Evolutionary conservation across 2,888 invertebrate genomes (phyloP), one percentile per base, ranked within the genome.

Genomic region (Biston stratarius): DNA sequence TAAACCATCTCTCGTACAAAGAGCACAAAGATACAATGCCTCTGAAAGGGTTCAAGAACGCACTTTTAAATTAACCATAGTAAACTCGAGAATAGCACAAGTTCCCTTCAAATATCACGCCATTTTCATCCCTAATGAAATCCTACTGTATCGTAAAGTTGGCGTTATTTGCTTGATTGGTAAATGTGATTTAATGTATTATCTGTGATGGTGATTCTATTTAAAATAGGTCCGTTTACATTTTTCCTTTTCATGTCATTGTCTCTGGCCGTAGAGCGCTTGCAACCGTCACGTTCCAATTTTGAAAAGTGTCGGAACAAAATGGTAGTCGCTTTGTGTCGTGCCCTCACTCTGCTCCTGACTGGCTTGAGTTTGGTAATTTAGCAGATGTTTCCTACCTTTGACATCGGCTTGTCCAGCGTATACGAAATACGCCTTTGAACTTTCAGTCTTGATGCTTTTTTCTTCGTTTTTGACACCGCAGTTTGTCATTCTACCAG

Each of bases 21-120:
- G 94, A 90, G 90, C 88, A 94, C 94, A 94, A 94, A 92, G 94
- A 94, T 94, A 94, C 94, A 94, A 94, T 94, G 89, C 94, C 92
- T 92, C 92, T 92, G 93, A 94, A 94, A 94, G 94, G 94, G 94
- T 94, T 94, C 94, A 94, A 94, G 92, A 94, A 92, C 94, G 92
- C 91, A 93, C 92, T 94, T 94, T 94, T 93, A 93, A 93, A 94
- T 94, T 94, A 94, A 93, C 90, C 87, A 78, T 82, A 76, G 70
- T 71, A 74, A 83, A 77, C 80, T 79, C 75, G 67, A 78, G 71
- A 92, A 90, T 74, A 87, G 73, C 85, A 58, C 77, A 92, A 85
- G 78, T 74, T 79, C 64, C 75, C 44, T 14, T 48, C 48, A 61
- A 70, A 61, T 48, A 49, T 11, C 87, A 86, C 61, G 69, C 84